phyloP scores from a whole-genome alignment of 2,797 vertebrate genomes.

The Spheniscus humboldti region DNA sequence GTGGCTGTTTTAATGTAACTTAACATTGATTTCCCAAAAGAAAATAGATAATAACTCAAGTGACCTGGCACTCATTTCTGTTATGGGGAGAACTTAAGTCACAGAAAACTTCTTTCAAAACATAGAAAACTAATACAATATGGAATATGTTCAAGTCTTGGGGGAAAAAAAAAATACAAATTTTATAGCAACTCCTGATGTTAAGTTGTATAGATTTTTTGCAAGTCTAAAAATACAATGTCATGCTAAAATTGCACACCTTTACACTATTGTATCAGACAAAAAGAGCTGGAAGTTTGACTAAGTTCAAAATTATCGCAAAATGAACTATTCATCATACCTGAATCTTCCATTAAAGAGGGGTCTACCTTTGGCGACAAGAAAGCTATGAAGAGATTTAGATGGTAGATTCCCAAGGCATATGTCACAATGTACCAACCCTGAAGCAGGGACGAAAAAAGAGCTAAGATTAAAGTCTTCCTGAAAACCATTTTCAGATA shows the following conservation, averaged over 20 bases:
- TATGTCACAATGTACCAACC: constrained; percentile 99
- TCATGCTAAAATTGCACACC: neutral
- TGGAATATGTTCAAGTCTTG: neutral
- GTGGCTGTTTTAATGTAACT: neutral
- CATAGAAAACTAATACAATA: neutral
- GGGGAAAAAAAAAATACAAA: neutral
- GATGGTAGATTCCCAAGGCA: constrained; percentile 98
- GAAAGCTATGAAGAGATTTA: constrained; percentile 99
- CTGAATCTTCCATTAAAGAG: constrained; percentile 95
- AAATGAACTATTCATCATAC: constrained; percentile 59
- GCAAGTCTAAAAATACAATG: neutral
- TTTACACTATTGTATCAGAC: neutral
- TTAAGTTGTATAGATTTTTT: neutral
- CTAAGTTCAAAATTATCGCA: neutral
- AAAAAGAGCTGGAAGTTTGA: neutral
- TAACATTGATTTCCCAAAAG: neutral
- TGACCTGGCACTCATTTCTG: too few species aligned
- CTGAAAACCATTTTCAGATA: neutral
- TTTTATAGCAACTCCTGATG: neutral
- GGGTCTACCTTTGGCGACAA: constrained; percentile 99
- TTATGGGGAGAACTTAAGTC: neutral
- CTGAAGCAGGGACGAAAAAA: constrained; percentile 69
- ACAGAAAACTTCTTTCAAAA: neutral
- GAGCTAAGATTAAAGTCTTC: neutral
- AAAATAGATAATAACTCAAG: neutral